Base-by-base conservation (phyloP, 2,888 invertebrate genomes). In the Prosapia bicincta region DNA sequence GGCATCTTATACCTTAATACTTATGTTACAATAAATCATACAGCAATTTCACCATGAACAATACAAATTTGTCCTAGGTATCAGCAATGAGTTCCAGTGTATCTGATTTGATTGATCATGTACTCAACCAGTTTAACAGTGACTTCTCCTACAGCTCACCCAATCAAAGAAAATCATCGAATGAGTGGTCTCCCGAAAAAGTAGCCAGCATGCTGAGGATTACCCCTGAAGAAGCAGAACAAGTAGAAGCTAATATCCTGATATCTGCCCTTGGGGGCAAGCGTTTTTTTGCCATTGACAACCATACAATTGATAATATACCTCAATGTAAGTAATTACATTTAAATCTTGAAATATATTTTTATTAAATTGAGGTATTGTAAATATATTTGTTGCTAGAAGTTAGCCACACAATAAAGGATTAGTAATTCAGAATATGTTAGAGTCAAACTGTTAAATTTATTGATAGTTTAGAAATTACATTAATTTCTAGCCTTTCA, bases 181-280 rank as follows among this genome's bases (percentile, higher is more conserved):
- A 75, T 71, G 66, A 82, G 79, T 89, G 85, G 82, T 85, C 87
- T 0, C 87, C 89, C 54, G 86, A 89, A 72, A 87, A 87, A 77
- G 86, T 92, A 74, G 86, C 88, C 6, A 84, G 88, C 72, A 83
- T 88, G 80, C 84, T 92, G 54, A 88, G 89, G 75, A 87, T 92
- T 78, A 83, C 88, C 80, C 84, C 84, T 7, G 84, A 88, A 0
- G 83, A 86, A 69, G 82, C 85, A 24, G 86, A 88, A 78, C 87
- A 88, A 78, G 81, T 92, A 0, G 90, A 91, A 85, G 90, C 88
- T 25, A 85, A 87, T 26, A 69, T 90, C 30, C 84, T 85, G 77
- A 77, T 86, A 3, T 69, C 78, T 38, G 15, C 86, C n/a, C 83
- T 85, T 79, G 85, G 86, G 79, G 84, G 85, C 25, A 85, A 87